Base-by-base conservation (phyloP, 2,113 vertebrate genomes). In the Solenodon paradoxus region DNA sequence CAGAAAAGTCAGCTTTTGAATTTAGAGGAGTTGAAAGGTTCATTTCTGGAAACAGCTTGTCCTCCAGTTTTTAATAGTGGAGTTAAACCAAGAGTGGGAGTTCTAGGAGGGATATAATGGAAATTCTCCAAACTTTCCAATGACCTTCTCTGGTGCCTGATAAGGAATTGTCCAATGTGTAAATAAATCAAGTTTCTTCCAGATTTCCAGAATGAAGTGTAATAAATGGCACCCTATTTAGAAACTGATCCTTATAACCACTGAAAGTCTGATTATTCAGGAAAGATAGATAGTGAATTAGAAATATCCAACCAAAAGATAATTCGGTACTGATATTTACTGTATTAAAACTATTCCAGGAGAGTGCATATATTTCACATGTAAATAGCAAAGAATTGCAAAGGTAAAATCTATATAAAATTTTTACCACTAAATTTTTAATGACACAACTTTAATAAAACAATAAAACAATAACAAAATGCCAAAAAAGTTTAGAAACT, bases 11-110 rank as follows among this genome's bases (percentile, higher is more conserved):
- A 93, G 79, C 68, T 92, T 96, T 96, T 92, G 92, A 94, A 95
- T 92, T 96, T 90, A 92, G 80, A 85, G 28, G 78, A 92, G 81
- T 69, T 87, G 93, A 96, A 95, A 96, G 87, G 53, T 88, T 97
- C 95, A 85, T 88, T 95, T 96, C 77, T 96, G 55, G 81, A 92
- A 96, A 95, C 92, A 95, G 81, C 80, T 69, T 95, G 83, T 97
- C 66, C 95, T 96, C 75, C 75, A 96, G 92, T 32, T 84, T 95
- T 95, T 93, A 93, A 93, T 89, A 96, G 87, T 90, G 90, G 59
- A 64, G 83, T 92, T 93, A 92, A 95, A 55, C 66, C 53, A 22
- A 47, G 51, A 90, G 87, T 93, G 49, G 90, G 86, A 97, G 84
- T 95, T 45, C 53, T 1, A 78, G 49, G 64, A 92, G 40, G 88